phyloP scores from a whole-genome alignment of 1,140 invertebrate species.

The Diachasmimorpha longicaudata region DNA sequence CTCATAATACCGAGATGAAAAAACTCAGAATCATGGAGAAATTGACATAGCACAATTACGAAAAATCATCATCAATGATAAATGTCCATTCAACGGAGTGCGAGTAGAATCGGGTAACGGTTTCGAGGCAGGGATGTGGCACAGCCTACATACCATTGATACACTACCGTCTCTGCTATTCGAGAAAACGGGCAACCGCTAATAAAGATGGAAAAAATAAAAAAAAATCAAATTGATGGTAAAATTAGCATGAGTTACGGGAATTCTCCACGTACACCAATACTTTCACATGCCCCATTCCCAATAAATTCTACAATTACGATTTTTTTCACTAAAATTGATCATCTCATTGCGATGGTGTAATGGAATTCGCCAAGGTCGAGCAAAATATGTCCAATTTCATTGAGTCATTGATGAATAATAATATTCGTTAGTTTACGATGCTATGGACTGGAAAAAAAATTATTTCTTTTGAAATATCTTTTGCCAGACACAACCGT shows the following conservation, averaged over 20 bases:
- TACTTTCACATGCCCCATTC: no score
- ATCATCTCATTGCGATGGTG: no score
- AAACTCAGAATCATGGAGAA: background rate
- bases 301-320: no score
- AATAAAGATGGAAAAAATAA: conserved; percentile 29
- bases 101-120: conserved; percentile 55
- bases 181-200: conserved; percentile 17
- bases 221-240: background rate
- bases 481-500: no score
- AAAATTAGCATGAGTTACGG: background rate
- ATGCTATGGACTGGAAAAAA: no score
- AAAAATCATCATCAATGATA: background rate
- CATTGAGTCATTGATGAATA: no score
- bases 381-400: no score
- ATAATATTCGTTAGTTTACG: no score
- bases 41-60: background rate
- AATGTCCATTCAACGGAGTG: conserved; percentile 49
- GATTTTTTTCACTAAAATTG: no score
- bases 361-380: no score
- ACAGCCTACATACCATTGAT: conserved; percentile 61
- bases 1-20: background rate
- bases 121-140: conserved; percentile 61
- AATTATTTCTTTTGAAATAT: no score
- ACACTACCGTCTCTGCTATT: conserved; percentile 31
- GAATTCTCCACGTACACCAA: background rate